Base-by-base conservation (phyloP, 2,888 invertebrate species). In the Leuctra nigra region DNA sequence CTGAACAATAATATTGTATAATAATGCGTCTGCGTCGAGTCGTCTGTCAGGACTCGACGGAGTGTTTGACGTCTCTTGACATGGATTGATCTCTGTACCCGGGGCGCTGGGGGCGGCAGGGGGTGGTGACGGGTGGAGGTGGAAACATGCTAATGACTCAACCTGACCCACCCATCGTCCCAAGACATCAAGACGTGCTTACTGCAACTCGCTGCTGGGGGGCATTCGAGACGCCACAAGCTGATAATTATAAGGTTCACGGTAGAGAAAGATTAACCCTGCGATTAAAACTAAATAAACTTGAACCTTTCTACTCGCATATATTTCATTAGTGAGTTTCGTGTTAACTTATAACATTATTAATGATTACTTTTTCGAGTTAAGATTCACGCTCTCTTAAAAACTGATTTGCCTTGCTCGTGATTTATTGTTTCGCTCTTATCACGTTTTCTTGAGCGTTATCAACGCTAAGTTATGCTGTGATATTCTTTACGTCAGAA, bases 131-230 rank as follows among this genome's bases (percentile, higher is more conserved):
- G 60, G 63, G 64, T 64, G 63, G 66, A 68, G 71, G 68, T 70
- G 71, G 71, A 70, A 71, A 71, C 70, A 70, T 68, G 64, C 67
- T 69, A 67, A 69, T 69, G 41, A 29, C 23, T 69, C 68, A 44
- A 3, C 29, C 11, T 29, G 29, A 29, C 4, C 41, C 11, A 20
- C 41, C 16, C 41, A 41, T 4, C 4, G 41, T 9, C 11, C 9
- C 41, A n/a, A n/a, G n/a, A n/a, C n/a, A n/a, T n/a, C n/a, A n/a
- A n/a, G n/a, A n/a, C n/a, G n/a, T n/a, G n/a, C n/a, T n/a, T n/a
- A n/a, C n/a, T n/a, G n/a, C n/a, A n/a, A n/a, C n/a, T n/a, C n/a
- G n/a, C 36, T 69, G 73, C 4, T 75, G 75, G 75, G 29, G 29
- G 13, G 44, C 11, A 44, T 18, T 2, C 44, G 1, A 41, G 41